Evolutionary conservation across 2,797 vertebrate species (phyloP).

Genomic region (Micromesistius poutassou): DNA sequence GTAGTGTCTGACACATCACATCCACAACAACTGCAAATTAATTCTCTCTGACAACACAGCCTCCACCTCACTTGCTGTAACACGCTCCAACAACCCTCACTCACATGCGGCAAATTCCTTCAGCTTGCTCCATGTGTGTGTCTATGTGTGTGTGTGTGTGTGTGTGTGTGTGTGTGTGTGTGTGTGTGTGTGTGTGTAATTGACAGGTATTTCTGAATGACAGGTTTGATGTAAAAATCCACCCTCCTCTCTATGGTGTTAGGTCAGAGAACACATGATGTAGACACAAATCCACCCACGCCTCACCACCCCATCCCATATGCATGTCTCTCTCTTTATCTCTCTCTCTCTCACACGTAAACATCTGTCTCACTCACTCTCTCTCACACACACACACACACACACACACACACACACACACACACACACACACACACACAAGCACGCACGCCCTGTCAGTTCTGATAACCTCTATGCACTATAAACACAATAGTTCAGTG

Average conservation of each 20-base stretch:
- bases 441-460: constrained; percentile 13
- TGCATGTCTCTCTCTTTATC: neutral
- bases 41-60: constrained; percentile 63
- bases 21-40: constrained; percentile 58
- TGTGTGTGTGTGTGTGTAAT: neutral
- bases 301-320: neutral
- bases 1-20: constrained; percentile 1
- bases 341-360: neutral
- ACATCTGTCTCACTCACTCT: neutral
- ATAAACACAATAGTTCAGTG: too few species aligned
- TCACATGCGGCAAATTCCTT: constrained; percentile 69
- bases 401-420: constrained; percentile 3
- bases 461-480: constrained; percentile 2
- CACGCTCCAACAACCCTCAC: constrained; percentile 59
- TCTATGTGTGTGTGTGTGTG: neutral
- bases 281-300: neutral
- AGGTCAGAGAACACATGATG: neutral
- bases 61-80: constrained; percentile 65
- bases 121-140: too few species aligned
- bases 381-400: neutral
- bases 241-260: neutral
- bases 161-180: too few species aligned
- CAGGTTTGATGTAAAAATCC: neutral
- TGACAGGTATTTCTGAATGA: constrained; percentile 1
- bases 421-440: neutral